A percentile compares a stretch with the other conserved stretches of the same genome.
Conservation (phyloP, 2,888 invertebrate genomes). For the Leptopilina syphax region DNA sequence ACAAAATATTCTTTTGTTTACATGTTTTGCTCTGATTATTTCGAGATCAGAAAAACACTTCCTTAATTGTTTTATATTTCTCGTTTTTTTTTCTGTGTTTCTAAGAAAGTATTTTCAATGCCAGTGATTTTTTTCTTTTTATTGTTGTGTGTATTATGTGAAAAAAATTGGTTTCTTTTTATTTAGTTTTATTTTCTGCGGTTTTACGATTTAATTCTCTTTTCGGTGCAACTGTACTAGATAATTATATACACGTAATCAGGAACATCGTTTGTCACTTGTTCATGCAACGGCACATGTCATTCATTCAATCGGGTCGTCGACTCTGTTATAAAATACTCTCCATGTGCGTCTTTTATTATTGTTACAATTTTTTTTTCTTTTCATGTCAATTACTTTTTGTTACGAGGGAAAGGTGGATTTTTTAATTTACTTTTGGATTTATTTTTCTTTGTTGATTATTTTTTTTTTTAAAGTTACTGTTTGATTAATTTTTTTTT, state of each 20-base stretch:
- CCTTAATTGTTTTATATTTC: background rate
- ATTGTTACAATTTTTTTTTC: too few relatives aligned
- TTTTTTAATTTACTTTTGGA: too few relatives aligned
- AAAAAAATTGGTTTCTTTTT: background rate
- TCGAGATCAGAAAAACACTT: background rate
- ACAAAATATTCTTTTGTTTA: background rate
- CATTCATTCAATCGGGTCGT: slow-evolving; percentile 17
- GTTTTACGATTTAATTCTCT: background rate
- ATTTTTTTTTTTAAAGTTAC: too few relatives aligned
- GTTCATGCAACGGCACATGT: slow-evolving; percentile 4
- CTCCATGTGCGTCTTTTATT: background rate
- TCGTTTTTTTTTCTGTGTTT: background rate
- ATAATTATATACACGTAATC: background rate
- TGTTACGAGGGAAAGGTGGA: background rate
- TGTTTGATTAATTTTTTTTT: too few relatives aligned
- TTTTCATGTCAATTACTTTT: too few relatives aligned
- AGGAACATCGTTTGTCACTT: slow-evolving; percentile 15
- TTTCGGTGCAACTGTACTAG: background rate
- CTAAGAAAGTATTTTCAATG: background rate
- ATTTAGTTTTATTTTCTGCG: background rate
- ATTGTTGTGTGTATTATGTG: background rate
- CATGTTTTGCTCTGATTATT: slow-evolving; percentile 6
- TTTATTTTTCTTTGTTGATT: too few relatives aligned
- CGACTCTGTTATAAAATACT: slow-evolving; percentile 4
- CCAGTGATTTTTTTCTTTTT: background rate